Conservation (phyloP, 1,140 invertebrate species). For the Papilio xuthus region DNA sequence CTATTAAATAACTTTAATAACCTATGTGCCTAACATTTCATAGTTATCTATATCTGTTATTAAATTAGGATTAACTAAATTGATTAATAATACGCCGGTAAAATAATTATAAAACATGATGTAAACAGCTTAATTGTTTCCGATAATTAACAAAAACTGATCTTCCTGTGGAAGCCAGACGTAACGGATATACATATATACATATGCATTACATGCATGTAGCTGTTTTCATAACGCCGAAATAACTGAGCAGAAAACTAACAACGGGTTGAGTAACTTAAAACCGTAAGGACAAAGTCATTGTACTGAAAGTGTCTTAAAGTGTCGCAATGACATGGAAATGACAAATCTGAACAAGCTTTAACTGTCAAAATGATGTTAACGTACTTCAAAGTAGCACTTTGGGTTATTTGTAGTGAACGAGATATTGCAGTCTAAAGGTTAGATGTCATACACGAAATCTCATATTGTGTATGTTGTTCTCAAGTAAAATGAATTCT, state of each 20-base stretch:
- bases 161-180: slow-evolving; percentile 20
- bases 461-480: not conserved
- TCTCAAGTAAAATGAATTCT: not conserved
- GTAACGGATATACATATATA: slow-evolving; percentile 11
- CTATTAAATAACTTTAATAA: not conserved
- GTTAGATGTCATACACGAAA: slow-evolving; percentile 26
- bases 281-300: slow-evolving; percentile 30
- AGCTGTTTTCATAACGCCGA: slow-evolving; percentile 30
- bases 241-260: slow-evolving; percentile 24
- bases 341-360: slow-evolving; percentile 27
- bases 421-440: slow-evolving; percentile 23
- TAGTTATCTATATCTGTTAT: not conserved
- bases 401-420: slow-evolving; percentile 15
- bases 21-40: not conserved
- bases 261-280: slow-evolving; percentile 37
- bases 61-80: not conserved
- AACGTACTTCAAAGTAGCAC: slow-evolving; percentile 37
- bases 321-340: slow-evolving; percentile 36
- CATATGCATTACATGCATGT: slow-evolving; percentile 16
- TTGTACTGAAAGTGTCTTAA: slow-evolving; percentile 29
- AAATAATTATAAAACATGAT: not conserved
- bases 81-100: not conserved
- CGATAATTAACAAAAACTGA: slow-evolving; percentile 18
- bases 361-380: slow-evolving; percentile 32
- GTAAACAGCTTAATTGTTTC: slow-evolving; percentile 20